phyloP scores from a whole-genome alignment of 2,888 invertebrate genomes.

The Cosmorhoe ocellata region DNA sequence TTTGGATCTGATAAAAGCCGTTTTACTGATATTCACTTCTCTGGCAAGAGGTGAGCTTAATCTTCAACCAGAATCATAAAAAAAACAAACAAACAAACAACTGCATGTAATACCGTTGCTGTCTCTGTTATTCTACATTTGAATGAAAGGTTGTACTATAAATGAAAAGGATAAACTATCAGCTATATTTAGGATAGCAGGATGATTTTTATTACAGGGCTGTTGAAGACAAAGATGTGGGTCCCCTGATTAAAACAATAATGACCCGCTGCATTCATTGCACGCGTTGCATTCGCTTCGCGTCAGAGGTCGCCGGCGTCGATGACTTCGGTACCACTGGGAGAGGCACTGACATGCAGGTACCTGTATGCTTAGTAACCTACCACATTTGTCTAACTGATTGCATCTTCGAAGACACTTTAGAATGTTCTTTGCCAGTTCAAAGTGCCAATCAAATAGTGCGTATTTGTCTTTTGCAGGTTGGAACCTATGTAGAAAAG shows the following conservation, averaged over 20 bases:
- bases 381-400: too few relatives aligned
- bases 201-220: conserved; percentile 83
- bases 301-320: conserved; percentile 99
- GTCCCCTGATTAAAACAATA: conserved; percentile 98
- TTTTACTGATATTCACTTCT: conserved; percentile 95
- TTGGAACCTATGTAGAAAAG: conserved; percentile 99
- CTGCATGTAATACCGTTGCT: too few relatives aligned
- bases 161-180: neutral
- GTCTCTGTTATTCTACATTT: too few relatives aligned
- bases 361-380: too few relatives aligned
- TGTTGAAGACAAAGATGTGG: conserved; percentile 99
- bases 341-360: conserved; percentile 97
- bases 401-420: too few relatives aligned
- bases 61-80: too few relatives aligned
- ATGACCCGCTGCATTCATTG: conserved; percentile 99
- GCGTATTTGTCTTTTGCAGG: conserved; percentile 61
- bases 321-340: conserved; percentile 98
- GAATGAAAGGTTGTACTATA: too few relatives aligned
- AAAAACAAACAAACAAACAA: too few relatives aligned
- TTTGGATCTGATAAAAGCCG: conserved; percentile 97
- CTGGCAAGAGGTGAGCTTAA: conserved; percentile 89
- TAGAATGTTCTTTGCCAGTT: too few relatives aligned
- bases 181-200: neutral
- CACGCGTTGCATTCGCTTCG: conserved; percentile 98
- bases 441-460: too few relatives aligned